phyloP scores from a whole-genome alignment of 2,797 vertebrate species.

The Eutrigla gurnardus region DNA sequence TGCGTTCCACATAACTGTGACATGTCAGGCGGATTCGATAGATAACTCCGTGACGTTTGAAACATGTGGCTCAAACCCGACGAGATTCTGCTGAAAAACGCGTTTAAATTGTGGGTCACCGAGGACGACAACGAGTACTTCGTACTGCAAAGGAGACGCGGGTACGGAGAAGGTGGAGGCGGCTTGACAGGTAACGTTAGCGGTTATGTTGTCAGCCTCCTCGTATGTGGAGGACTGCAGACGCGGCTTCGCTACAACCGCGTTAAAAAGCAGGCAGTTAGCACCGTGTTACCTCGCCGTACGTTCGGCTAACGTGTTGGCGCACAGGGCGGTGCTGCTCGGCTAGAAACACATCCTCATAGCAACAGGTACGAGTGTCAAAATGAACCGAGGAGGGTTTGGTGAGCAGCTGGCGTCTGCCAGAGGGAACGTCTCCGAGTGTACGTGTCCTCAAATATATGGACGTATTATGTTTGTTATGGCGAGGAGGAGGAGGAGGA shows the following conservation, averaged over 20 bases:
- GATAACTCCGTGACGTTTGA: constrained; percentile 53
- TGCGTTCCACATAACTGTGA: constrained; percentile 65
- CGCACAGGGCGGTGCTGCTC: constrained; percentile 39
- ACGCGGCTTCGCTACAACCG: not conserved
- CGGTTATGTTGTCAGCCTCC: constrained; percentile 14
- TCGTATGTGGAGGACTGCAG: not conserved
- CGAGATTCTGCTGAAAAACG: constrained; percentile 96
- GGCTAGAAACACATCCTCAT: constrained; percentile 7
- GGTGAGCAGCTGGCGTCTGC: constrained; percentile 15
- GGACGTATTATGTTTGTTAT: too few species aligned
- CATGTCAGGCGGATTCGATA: constrained; percentile 65
- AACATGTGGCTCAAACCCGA: constrained; percentile 98
- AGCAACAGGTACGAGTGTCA: constrained; percentile 72
- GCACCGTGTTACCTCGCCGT: not conserved
- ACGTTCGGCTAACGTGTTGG: constrained; percentile 10
- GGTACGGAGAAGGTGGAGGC: constrained; percentile 92
- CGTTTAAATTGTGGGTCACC: constrained; percentile 94
- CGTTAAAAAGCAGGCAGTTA: not conserved
- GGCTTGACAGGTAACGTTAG: constrained; percentile 90
- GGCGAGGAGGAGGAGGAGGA: too few species aligned
- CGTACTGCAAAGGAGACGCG: constrained; percentile 93
- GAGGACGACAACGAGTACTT: constrained; percentile 95
- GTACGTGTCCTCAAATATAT: not conserved
- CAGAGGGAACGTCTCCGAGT: not conserved
- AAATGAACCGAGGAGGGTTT: not conserved